These are phyloP conservation scores for Craniophora ligustri DNA, from an alignment of 2,888 invertebrate genomes.

Conservation along the genomic window DNA sequence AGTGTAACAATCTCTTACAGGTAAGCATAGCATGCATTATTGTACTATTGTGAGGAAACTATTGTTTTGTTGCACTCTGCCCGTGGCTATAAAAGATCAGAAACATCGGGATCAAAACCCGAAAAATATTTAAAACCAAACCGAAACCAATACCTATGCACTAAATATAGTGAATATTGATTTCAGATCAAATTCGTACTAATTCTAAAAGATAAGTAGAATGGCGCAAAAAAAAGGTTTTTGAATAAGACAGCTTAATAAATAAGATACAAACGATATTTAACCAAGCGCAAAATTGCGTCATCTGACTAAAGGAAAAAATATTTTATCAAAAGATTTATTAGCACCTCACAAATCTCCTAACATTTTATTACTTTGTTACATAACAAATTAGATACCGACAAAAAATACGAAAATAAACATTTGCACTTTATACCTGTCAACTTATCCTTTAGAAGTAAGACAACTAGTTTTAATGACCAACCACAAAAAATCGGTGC, in stretches of 20 bases:
- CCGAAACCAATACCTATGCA: too few relatives aligned
- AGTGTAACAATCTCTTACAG: too few relatives aligned
- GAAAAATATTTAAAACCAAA: too few relatives aligned
- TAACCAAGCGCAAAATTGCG: constrained; percentile 20
- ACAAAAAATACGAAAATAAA: constrained; percentile 60
- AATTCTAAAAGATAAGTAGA: neutral
- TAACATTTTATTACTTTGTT: constrained; percentile 49
- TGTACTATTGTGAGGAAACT: too few relatives aligned
- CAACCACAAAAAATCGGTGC: constrained; percentile 66
- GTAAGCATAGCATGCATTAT: too few relatives aligned
- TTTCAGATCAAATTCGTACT: neutral
- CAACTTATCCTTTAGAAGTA: constrained; percentile 72
- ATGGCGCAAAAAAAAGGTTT: constrained; percentile 15
- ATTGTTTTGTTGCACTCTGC: too few relatives aligned
- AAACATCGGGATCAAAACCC: too few relatives aligned
- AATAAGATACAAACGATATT: constrained; percentile 13
- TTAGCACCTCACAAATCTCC: constrained; percentile 33
- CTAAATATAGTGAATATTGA: too few relatives aligned
- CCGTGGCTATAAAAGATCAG: too few relatives aligned
- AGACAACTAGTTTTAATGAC: constrained; percentile 73
- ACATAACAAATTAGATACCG: constrained; percentile 54
- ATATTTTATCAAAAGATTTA: constrained; percentile 36
- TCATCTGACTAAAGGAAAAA: constrained; percentile 24
- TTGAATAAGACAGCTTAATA: constrained; percentile 15
- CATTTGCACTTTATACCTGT: constrained; percentile 73